Percentiles rank a stretch among this genome's conserved stretches.
Evolutionary conservation across 1,140 invertebrate genomes (phyloP).

Genomic region (Limonius californicus): DNA sequence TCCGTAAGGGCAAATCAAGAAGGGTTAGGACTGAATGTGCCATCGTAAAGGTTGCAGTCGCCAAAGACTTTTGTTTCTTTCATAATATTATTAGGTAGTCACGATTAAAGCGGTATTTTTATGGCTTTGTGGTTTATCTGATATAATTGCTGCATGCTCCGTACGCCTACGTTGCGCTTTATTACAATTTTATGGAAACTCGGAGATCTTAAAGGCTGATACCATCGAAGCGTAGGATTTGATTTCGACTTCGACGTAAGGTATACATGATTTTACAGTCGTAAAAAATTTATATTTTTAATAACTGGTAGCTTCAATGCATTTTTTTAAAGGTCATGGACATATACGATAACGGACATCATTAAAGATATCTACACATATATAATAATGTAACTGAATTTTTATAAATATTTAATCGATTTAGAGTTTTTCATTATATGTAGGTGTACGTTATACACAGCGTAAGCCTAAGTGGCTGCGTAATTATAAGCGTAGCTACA

Average conservation of each 20-base stretch:
- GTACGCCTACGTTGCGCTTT: constrained; percentile 22
- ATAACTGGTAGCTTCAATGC: no score
- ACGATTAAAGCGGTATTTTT: constrained; percentile 23
- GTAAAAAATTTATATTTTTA: background rate
- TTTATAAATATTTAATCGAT: no score
- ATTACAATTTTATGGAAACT: constrained; percentile 24
- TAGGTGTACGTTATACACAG: no score
- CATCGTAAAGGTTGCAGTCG: background rate
- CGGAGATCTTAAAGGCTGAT: constrained; percentile 6
- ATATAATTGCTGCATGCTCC: constrained; percentile 20
- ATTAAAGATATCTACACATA: no score
- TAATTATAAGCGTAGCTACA: no score
- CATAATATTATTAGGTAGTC: constrained; percentile 22
- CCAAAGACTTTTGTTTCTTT: constrained; percentile 21
- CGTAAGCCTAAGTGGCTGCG: no score
- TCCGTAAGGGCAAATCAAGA: background rate
- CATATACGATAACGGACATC: no score
- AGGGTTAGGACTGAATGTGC: background rate
- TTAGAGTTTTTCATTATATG: no score
- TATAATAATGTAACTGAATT: no score
- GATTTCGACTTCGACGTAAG: constrained; percentile 2
- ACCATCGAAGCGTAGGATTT: constrained; percentile 4
- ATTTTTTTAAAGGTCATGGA: no score
- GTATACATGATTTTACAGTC: background rate
- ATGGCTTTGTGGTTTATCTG: constrained; percentile 14